Percentiles rank a stretch among this genome's conserved stretches.
Conservation (phyloP, 2,113 vertebrate genomes). For the Microcebus tavaratra region DNA sequence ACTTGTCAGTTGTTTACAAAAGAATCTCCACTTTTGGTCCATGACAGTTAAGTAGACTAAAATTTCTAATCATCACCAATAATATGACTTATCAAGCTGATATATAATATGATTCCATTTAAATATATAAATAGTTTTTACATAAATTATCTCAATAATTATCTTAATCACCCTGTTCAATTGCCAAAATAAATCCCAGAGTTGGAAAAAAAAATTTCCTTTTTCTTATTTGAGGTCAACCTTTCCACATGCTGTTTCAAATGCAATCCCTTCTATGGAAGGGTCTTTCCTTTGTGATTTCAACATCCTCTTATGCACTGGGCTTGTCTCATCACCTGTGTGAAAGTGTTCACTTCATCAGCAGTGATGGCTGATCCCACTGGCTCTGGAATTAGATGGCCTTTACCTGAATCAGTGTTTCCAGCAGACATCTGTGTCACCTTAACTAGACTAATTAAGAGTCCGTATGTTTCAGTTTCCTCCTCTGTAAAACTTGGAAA, state of each 20-base stretch:
- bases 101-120: not conserved
- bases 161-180: not conserved
- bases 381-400: not conserved
- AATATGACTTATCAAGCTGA: not conserved
- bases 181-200: not conserved
- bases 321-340: not conserved
- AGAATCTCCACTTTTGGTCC: not conserved
- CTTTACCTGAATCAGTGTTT: not conserved
- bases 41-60: not conserved
- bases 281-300: not conserved
- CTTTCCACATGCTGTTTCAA: not conserved
- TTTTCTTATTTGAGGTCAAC: not conserved
- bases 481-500: not conserved
- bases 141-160: not conserved
- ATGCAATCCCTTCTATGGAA: not conserved
- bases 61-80: not conserved
- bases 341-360: not conserved
- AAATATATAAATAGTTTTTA: not conserved
- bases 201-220: fast-evolving
- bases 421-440: not conserved
- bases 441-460: not conserved
- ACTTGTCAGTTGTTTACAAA: not conserved
- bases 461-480: not conserved
- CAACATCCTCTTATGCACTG: not conserved
- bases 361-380: not conserved